A percentile compares a stretch with the other conserved stretches of the same genome.
Conservation (phyloP, 2,113 vertebrate genomes). For the Colossoma macropomum region DNA sequence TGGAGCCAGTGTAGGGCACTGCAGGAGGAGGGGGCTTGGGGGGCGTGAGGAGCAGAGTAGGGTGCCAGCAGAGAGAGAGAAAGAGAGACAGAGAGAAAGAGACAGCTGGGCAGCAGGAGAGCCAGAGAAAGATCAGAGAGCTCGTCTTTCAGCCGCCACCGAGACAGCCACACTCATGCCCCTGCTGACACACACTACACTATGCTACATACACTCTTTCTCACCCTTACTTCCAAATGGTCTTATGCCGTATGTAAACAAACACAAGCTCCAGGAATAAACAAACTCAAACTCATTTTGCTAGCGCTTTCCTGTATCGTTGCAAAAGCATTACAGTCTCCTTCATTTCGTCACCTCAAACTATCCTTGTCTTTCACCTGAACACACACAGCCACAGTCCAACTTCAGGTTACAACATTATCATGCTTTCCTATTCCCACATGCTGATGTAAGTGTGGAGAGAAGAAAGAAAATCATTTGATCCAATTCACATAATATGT, state of each 20-base stretch:
- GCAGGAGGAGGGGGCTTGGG: constrained; percentile 7
- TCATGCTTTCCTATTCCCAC: constrained; percentile 64
- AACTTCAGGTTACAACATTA: not conserved
- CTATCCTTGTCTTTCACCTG: not conserved
- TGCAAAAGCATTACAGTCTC: not conserved
- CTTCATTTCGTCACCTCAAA: not conserved
- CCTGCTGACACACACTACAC: constrained; percentile 58
- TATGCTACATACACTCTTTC: constrained; percentile 38
- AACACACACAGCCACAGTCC: not conserved
- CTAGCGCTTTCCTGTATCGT: not conserved
- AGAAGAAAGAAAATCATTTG: constrained; percentile 67
- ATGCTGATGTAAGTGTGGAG: constrained; percentile 70
- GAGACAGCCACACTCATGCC: constrained; percentile 69
- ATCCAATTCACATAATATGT: constrained; percentile 76
- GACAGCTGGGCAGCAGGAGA: constrained; percentile 81
- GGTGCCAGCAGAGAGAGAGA: constrained; percentile 51
- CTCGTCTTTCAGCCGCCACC: constrained; percentile 66
- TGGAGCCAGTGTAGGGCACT: constrained; percentile 19
- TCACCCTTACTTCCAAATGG: not conserved
- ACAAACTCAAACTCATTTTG: not conserved
- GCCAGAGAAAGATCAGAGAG: constrained; percentile 73
- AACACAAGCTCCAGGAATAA: constrained; percentile 17
- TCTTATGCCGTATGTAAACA: constrained; percentile 40
- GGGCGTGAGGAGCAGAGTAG: constrained; percentile 1
- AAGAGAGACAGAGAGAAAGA: constrained; percentile 71